Conservation (phyloP, 2,888 invertebrate species). For the Scaptomyza reducta region DNA sequence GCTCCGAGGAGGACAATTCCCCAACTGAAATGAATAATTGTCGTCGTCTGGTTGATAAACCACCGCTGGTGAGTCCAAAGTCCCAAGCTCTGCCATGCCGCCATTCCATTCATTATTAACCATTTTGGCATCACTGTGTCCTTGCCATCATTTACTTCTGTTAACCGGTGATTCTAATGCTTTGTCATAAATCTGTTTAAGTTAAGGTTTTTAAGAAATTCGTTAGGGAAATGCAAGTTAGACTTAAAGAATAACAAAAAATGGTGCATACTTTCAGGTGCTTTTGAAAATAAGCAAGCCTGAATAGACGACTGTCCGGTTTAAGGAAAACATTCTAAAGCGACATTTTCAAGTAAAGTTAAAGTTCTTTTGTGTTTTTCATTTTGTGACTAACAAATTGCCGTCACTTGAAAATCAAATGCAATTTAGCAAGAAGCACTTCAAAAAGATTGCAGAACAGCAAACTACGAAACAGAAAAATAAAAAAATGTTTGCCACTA, state of each 20-base stretch:
- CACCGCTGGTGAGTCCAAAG: conserved; percentile 86
- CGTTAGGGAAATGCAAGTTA: no score
- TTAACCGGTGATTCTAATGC: not conserved
- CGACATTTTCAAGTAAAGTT: not conserved
- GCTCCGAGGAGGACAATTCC: conserved; percentile 94
- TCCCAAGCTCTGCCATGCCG: not conserved
- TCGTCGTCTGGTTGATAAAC: conserved; percentile 91
- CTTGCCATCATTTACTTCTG: conserved; percentile 37
- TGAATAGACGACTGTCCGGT: no score
- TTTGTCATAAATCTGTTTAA: conserved; percentile 45
- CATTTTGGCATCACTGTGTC: conserved; percentile 28
- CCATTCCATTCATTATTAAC: conserved; percentile 39
- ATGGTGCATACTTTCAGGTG: conserved; percentile 58
- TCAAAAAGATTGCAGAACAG: conserved; percentile 16
- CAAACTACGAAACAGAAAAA: no score
- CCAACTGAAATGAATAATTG: conserved; percentile 94
- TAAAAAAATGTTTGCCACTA: conserved; percentile 62
- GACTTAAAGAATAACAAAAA: conserved; percentile 10
- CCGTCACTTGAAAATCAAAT: conserved; percentile 53
- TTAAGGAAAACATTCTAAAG: no score
- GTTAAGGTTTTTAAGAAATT: no score
- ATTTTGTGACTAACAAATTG: conserved; percentile 28
- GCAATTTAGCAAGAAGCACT: conserved; percentile 58
- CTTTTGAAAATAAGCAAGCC: not conserved
- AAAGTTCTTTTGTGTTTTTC: not conserved